Conservation (phyloP, 1,140 invertebrate genomes). For the Ectropis grisescens region DNA sequence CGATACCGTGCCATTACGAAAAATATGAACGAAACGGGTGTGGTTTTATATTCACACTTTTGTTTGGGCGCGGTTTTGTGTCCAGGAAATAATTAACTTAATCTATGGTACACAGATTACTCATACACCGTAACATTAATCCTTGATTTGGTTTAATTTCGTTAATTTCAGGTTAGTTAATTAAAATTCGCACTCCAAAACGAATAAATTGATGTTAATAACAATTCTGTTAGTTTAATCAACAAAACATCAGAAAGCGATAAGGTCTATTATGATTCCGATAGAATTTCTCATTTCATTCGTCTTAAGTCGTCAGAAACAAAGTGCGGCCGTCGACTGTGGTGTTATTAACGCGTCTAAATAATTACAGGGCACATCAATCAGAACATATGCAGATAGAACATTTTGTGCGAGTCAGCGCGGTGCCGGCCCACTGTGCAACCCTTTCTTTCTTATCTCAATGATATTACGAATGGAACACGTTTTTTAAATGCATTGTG, state of each 20-base stretch:
- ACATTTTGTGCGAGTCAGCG: slow-evolving; percentile 66
- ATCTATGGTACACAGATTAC: slow-evolving; percentile 1
- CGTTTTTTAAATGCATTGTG: slow-evolving; percentile 17
- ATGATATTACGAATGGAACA: slow-evolving; percentile 59
- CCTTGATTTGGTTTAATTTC: too few species aligned
- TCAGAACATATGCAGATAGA: slow-evolving; percentile 67
- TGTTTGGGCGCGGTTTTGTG: slow-evolving; percentile 36
- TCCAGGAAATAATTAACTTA: slow-evolving; percentile 1
- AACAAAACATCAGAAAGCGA: slow-evolving; percentile 63
- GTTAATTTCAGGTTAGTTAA: too few species aligned
- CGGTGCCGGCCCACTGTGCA: slow-evolving; percentile 48
- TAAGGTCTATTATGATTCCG: slow-evolving; percentile 61
- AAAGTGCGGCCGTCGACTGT: slow-evolving; percentile 61
- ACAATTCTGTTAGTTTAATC: slow-evolving; percentile 57
- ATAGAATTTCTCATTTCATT: slow-evolving; percentile 69
- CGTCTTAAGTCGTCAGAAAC: slow-evolving; percentile 67
- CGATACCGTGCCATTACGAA: slow-evolving; percentile 49
- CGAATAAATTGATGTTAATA: slow-evolving; percentile 35
- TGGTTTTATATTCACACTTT: slow-evolving; percentile 44
- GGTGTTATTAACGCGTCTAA: slow-evolving; percentile 71
- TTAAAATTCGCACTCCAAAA: slow-evolving; percentile 33
- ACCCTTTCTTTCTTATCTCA: slow-evolving; percentile 65
- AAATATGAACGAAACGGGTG: slow-evolving; percentile 48
- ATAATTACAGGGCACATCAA: slow-evolving; percentile 72
- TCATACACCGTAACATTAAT: too few species aligned